phyloP scores from a whole-genome alignment of 2,797 vertebrate genomes.

The Nannoperca obscura region DNA sequence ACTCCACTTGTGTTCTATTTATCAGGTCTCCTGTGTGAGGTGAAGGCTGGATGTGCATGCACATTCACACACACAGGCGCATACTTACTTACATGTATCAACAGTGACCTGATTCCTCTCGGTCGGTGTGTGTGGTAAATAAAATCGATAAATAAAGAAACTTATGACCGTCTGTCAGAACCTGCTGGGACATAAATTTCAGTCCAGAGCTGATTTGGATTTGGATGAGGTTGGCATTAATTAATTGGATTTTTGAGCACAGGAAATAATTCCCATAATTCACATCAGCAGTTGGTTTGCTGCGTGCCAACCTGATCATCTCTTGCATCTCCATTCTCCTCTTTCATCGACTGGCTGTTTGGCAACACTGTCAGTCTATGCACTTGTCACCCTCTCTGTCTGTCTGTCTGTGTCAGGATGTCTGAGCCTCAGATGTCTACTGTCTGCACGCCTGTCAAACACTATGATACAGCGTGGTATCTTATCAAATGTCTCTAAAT shows the following conservation, averaged over 20 bases:
- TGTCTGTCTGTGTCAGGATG: conserved; percentile 40
- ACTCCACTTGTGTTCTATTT: conserved; percentile 63
- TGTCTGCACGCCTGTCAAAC: conserved; percentile 59
- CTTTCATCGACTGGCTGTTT: conserved; percentile 34
- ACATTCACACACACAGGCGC: not conserved
- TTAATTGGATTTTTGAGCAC: conserved; percentile 65
- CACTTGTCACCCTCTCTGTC: conserved; percentile 40
- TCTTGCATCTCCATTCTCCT: conserved; percentile 39
- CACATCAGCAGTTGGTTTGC: conserved; percentile 53
- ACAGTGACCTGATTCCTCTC: conserved; percentile 60
- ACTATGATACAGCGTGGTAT: conserved; percentile 35
- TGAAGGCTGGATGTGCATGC: conserved; percentile 8
- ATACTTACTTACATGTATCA: conserved; percentile 43
- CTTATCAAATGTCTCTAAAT: conserved; percentile 70
- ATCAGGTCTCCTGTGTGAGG: conserved; percentile 49
- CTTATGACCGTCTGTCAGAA: conserved; percentile 38
- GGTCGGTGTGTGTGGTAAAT: conserved; percentile 47
- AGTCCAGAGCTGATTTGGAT: conserved; percentile 60
- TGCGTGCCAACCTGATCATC: conserved; percentile 54
- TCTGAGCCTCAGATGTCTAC: conserved; percentile 57
- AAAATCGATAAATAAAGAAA: conserved; percentile 67
- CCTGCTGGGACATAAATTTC: conserved; percentile 52
- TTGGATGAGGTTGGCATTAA: conserved; percentile 66
- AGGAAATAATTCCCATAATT: conserved; percentile 66
- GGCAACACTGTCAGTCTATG: conserved; percentile 41